Base-by-base conservation (phyloP, 92 coral and sea anemone genomes). In the Chrysogorgia sp. region DNA sequence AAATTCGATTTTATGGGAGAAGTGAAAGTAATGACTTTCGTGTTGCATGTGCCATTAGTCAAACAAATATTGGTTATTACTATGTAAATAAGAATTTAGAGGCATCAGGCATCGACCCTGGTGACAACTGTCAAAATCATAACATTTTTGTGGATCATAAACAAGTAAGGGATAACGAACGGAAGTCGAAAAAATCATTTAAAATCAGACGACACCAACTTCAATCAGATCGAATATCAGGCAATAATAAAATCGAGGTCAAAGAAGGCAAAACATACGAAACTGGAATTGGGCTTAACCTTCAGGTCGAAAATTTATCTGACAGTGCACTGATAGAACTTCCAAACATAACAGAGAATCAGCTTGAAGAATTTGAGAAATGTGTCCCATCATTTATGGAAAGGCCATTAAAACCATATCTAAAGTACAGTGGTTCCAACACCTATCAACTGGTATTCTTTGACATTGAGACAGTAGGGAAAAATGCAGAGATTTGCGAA, bases 11-110 rank as follows among this genome's bases (percentile, higher is more conserved):
- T 43, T 84, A 65, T 40, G 88, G 81, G 1, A 84, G 81, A 1
- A 84, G 88, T 47, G 78, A 85, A 24, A 80, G 81, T 33, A 70
- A 71, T 74, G 85, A 85, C 41, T 85, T 80, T 62, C 66, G 85
- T 34, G 85, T 85, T 14, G 85, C 89, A 2, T 85, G 89, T 69
- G 65, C 49, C 21, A 81, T 85, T 52, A 71, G 85, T 1, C 85
- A 85, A 70, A 77, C 75, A 48, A 88, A 88, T 28, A 41, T 80
- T 13, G 69, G 91, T 25, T 67, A 84, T 52, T 35, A 41, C 2
- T 84, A 88, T 43, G 67, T 69, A 2, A 14, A 8, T 10, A 67
- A 34, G 56, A 43, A 77, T 17, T 19, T 77, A 19, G 61, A 77
- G 26, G 74, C 56, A 40, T 43, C 45, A 41, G 61, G 61, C 34